Evolutionary conservation across 2,113 vertebrate genomes (phyloP).

Genomic region (Trachemys scripta): DNA sequence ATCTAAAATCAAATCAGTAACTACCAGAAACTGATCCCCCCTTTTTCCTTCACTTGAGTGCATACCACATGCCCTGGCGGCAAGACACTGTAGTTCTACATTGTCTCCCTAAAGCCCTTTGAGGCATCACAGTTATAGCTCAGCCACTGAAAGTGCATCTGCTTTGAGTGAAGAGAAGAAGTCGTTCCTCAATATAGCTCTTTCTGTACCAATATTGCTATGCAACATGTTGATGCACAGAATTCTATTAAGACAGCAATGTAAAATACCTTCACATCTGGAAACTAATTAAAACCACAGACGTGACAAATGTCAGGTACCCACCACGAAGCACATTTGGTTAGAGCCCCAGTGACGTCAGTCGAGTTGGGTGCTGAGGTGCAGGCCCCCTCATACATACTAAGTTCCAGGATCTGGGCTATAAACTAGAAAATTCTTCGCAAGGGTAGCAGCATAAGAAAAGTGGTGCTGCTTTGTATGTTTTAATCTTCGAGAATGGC

Average conservation of each 20-base stretch:
- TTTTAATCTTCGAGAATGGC: not conserved
- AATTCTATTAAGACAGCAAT: not conserved
- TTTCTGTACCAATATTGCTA: not conserved
- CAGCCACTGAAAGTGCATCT: constrained; percentile 20
- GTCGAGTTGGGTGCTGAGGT: no score
- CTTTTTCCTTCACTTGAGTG: constrained; percentile 21
- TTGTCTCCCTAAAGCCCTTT: constrained; percentile 58
- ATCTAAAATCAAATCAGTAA: constrained; percentile 49
- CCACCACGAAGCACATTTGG: not conserved
- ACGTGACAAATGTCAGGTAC: not conserved
- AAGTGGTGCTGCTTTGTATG: not conserved
- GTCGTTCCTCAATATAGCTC: not conserved
- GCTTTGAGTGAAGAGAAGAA: constrained; percentile 35
- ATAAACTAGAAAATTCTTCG: no score
- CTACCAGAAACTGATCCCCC: constrained; percentile 29
- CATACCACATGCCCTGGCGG: not conserved
- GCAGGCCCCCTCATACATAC: no score
- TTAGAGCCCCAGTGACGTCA: not conserved
- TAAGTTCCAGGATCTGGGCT: no score
- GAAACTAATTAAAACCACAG: not conserved
- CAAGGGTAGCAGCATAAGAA: not conserved
- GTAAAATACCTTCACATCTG: not conserved
- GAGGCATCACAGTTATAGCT: constrained; percentile 45
- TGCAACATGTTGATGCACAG: not conserved
- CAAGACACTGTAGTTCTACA: constrained; percentile 37